Evolutionary conservation across 2,797 vertebrate genomes (phyloP).

Genomic region (Poeciliopsis paucimaculata): DNA sequence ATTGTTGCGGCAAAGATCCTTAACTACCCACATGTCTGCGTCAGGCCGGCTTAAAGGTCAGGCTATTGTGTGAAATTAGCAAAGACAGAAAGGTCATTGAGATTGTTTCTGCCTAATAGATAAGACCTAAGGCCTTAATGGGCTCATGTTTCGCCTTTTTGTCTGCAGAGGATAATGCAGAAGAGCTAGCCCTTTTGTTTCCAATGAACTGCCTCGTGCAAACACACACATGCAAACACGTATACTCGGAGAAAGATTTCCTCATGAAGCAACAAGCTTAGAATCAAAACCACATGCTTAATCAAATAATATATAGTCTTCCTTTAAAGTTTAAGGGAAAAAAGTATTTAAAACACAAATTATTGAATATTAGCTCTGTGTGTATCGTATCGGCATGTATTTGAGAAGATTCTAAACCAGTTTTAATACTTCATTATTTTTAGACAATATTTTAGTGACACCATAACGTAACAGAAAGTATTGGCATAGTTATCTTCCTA

Average conservation of each 20-base stretch:
- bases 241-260: neutral
- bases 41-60: conserved; percentile 78
- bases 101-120: conserved; percentile 76
- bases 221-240: conserved; percentile 4
- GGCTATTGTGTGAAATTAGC: conserved; percentile 80
- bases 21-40: conserved; percentile 70
- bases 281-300: conserved; percentile 3
- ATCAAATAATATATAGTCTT: conserved; percentile 14
- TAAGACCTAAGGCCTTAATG: conserved; percentile 74
- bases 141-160: conserved; percentile 70
- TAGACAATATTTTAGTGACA: neutral
- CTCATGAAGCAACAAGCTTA: neutral
- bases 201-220: conserved; percentile 8
- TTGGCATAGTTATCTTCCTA: neutral
- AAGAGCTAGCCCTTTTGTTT: conserved; percentile 48
- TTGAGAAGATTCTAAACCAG: neutral
- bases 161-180: conserved; percentile 59
- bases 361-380: conserved; percentile 12
- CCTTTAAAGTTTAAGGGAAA: conserved; percentile 39
- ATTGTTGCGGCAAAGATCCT: conserved; percentile 70
- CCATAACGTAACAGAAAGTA: neutral
- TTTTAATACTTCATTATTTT: neutral
- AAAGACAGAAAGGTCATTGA: conserved; percentile 81
- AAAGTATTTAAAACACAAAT: conserved; percentile 45
- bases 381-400: neutral